A percentile compares a stretch with the other conserved stretches of the same genome.
phyloP scores from a whole-genome alignment of 30 jellyfish, hydroid and myxozoan species.

The Clytia hemisphaerica region DNA sequence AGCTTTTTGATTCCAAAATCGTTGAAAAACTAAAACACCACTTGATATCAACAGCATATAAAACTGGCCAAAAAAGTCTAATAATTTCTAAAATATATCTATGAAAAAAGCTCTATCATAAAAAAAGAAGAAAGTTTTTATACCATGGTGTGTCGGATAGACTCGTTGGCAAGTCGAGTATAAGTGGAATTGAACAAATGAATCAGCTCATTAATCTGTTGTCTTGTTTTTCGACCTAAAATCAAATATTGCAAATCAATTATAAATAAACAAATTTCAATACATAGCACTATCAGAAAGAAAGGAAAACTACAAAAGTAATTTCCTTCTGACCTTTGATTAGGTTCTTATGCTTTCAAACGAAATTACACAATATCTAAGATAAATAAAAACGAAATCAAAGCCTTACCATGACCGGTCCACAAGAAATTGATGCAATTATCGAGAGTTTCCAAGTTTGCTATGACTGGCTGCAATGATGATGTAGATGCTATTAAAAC shows the following conservation, averaged over 20 bases:
- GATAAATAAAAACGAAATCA: neutral
- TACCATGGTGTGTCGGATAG: constrained; percentile 91
- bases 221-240: constrained; percentile 43
- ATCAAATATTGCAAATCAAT: neutral
- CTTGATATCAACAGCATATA: too few relatives aligned
- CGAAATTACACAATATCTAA: too few relatives aligned
- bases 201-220: constrained; percentile 60
- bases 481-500: constrained; percentile 37
- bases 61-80: too few relatives aligned
- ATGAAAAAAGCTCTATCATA: too few relatives aligned
- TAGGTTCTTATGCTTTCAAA: too few relatives aligned
- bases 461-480: constrained; percentile 49
- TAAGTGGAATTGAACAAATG: constrained; percentile 56
- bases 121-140: too few relatives aligned
- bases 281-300: neutral
- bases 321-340: neutral
- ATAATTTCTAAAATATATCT: too few relatives aligned
- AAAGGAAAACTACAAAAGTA: neutral
- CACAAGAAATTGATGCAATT: constrained; percentile 80
- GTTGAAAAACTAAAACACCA: too few relatives aligned
- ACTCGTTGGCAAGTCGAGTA: constrained; percentile 69
- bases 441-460: constrained; percentile 72
- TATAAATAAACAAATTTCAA: neutral
- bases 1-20: neutral
- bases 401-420: constrained; percentile 57